A percentile compares a stretch with the other conserved stretches of the same genome.
Conservation (phyloP, 2,888 invertebrate genomes). For the Pammene fasciana region DNA sequence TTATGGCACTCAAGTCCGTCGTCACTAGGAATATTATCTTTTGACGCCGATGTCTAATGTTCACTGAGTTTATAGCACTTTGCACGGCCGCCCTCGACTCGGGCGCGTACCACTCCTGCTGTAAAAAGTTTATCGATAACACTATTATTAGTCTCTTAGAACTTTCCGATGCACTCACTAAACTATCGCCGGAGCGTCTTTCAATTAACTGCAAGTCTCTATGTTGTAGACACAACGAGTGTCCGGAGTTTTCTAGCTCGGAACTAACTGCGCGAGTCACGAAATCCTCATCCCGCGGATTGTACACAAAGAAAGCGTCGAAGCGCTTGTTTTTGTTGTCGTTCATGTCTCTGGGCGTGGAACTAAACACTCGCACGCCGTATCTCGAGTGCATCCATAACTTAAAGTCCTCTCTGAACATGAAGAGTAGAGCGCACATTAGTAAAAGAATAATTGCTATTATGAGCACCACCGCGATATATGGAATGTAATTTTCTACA, state of each 20-base stretch:
- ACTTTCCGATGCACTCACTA: conserved; percentile 83
- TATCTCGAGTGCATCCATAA: conserved; percentile 91
- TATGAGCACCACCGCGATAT: conserved; percentile 88
- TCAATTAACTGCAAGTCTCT: conserved; percentile 85
- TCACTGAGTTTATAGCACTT: conserved; percentile 86
- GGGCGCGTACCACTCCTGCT: conserved; percentile 91
- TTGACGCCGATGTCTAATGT: conserved; percentile 85
- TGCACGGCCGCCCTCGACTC: conserved; percentile 92
- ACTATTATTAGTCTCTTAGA: conserved; percentile 90
- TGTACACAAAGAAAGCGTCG: conserved; percentile 95
- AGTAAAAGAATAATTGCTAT: conserved; percentile 87
- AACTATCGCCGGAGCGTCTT: conserved; percentile 80
- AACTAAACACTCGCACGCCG: conserved; percentile 89
- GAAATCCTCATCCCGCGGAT: conserved; percentile 89
- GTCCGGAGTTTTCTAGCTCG: conserved; percentile 87
- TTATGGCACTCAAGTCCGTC: conserved; percentile 84
- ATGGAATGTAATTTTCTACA: conserved; percentile 88
- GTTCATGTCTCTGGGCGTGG: conserved; percentile 80
- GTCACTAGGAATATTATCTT: conserved; percentile 83
- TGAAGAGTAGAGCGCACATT: conserved; percentile 87
- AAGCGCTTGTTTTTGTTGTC: conserved; percentile 87
- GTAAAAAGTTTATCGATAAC: conserved; percentile 90
- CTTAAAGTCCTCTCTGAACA: conserved; percentile 89
- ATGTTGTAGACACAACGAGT: conserved; percentile 86
- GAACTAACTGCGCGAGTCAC: conserved; percentile 87